These are phyloP conservation scores for Lates japonicus DNA, from an alignment of 2,797 vertebrate genomes.

Conservation along the genomic window DNA sequence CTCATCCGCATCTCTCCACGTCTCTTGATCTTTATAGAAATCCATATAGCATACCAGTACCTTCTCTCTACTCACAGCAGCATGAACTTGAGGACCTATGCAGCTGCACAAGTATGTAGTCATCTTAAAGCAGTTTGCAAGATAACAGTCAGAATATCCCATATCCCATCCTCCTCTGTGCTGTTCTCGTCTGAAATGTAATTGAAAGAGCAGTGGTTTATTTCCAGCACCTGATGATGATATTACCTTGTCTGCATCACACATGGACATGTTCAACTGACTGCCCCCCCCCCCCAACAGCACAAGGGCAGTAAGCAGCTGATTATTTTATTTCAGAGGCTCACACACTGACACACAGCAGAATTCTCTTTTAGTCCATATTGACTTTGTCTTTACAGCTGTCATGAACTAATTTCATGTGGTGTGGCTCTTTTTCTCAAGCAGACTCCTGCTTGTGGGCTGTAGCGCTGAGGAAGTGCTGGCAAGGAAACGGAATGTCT, in stretches of 20 bases:
- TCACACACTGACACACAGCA: slow-evolving; percentile 36
- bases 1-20: background rate
- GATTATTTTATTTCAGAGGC: slow-evolving; percentile 48
- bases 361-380: slow-evolving; percentile 65
- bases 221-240: slow-evolving; percentile 40
- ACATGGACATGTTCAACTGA: slow-evolving; percentile 11
- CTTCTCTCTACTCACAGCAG: slow-evolving; percentile 1
- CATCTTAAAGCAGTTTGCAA: background rate
- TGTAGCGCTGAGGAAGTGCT: slow-evolving; percentile 48
- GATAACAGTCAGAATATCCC: slow-evolving; percentile 25
- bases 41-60: background rate
- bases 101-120: background rate
- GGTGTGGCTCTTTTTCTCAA: slow-evolving; percentile 55
- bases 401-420: slow-evolving; percentile 79
- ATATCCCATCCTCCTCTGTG: background rate
- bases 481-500: slow-evolving; percentile 33
- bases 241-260: slow-evolving; percentile 39
- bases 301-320: slow-evolving; percentile 41
- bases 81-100: background rate
- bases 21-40: slow-evolving; percentile 28
- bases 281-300: too few relatives aligned
- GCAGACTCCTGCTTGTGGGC: slow-evolving; percentile 37
- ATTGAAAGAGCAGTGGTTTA: slow-evolving; percentile 26
- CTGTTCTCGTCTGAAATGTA: slow-evolving; percentile 17
- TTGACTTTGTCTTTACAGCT: slow-evolving; percentile 75